Evolutionary conservation across 2,888 invertebrate species (phyloP).

Genomic region (Rhingia campestris): DNA sequence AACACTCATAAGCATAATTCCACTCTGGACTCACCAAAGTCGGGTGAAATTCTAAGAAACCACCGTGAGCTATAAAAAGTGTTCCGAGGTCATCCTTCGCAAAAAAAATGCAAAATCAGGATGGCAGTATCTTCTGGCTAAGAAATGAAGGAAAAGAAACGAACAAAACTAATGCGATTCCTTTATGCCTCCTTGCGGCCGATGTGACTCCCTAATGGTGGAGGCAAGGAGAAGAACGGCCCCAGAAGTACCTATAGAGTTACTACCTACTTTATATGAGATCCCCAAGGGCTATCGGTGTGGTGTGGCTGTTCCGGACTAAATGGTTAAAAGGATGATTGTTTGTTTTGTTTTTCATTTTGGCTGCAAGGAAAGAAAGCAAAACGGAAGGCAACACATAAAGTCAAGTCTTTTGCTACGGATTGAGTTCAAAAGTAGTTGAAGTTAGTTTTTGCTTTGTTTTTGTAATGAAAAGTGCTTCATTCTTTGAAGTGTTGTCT

Average conservation of each 20-base stretch:
- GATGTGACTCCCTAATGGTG: slow-evolving; percentile 27
- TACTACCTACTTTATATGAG: slow-evolving; percentile 23
- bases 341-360: slow-evolving; percentile 28
- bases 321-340: slow-evolving; percentile 52
- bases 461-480: slow-evolving; percentile 34
- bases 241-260: not conserved
- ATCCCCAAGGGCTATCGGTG: slow-evolving; percentile 61
- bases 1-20: slow-evolving; percentile 49
- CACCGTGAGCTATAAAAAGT: slow-evolving; percentile 64
- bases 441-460: not conserved
- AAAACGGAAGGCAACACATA: not conserved
- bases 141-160: slow-evolving; percentile 25
- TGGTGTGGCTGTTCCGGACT: slow-evolving; percentile 46
- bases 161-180: slow-evolving; percentile 38
- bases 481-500: too few relatives aligned
- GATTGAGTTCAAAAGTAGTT: not conserved
- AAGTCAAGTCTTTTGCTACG: not conserved
- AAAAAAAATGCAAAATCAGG: slow-evolving; percentile 19
- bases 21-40: slow-evolving; percentile 31
- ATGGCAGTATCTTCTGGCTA: slow-evolving; percentile 42
- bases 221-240: not conserved
- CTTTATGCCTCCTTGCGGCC: slow-evolving; percentile 8
- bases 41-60: slow-evolving; percentile 63
- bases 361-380: not conserved
- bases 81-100: slow-evolving; percentile 59